Base-by-base conservation (phyloP, 2,113 vertebrate species). In the Hylia prasina region DNA sequence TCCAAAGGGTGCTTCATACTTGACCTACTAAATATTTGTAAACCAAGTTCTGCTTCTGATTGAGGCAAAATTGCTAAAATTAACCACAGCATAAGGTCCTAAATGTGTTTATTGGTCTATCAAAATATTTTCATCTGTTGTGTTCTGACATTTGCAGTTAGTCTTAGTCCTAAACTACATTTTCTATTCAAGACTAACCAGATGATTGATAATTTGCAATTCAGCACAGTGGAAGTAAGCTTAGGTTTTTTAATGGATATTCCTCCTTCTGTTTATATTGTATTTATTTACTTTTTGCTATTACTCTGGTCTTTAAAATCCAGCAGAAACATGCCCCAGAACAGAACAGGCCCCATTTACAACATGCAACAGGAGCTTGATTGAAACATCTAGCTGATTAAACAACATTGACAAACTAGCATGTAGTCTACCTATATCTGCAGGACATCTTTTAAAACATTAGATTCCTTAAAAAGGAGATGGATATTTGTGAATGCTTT, bases 1-100 rank as follows among this genome's bases (percentile, higher is more conserved):
- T 96, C 35, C 30, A 61, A 94, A 95, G 58, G 53, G 31, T 18
- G 11, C 31, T 76, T 91, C 83, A 79, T 82, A 79, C 71, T 93
- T 96, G 84, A 96, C 89, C 81, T 91, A 78, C 89, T 87, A 95
- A 96, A 89, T 91, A 76, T 76, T 93, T 94, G 89, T 94, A 93
- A 94, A 93, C 53, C 33, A 87, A 95, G 15, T 57, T 33, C 28
- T 94, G 1, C 39, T 94, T 89, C 84, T 92, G 40, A 94, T 63
- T 91, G 69, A 95, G 18, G 61, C 40, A 80, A 79, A 95, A 90
- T 63, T 90, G 33, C 61, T 89, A 53, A 93, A 94, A 84, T 91
- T 85, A 87, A 75, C 71, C 75, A 33, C 22, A 73, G 30, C 51
- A 66, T 83, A 81, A 70, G 64, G 60, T 81, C 58, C 7, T 28